These are phyloP conservation scores for Lasiommata megera DNA, from an alignment of 2,888 invertebrate species.

Conservation along the genomic window DNA sequence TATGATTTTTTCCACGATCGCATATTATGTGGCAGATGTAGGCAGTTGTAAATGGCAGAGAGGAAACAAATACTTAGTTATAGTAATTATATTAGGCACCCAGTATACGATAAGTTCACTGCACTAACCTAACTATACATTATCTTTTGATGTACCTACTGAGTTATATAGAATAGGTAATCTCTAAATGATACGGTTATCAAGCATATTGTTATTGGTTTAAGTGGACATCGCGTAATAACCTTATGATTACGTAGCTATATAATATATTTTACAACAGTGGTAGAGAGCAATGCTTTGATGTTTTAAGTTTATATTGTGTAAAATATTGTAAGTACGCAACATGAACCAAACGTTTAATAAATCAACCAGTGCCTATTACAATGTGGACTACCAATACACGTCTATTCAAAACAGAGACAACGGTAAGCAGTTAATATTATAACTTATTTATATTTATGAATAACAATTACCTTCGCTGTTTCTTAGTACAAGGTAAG, in stretches of 20 bases:
- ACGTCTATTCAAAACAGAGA: conserved; percentile 58
- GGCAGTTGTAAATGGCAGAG: too few relatives aligned
- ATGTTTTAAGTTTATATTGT: neutral
- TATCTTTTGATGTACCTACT: too few relatives aligned
- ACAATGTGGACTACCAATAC: conserved; percentile 65
- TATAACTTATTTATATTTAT: neutral
- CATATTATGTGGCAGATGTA: too few relatives aligned
- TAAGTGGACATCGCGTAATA: conserved; percentile 20
- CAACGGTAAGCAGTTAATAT: conserved; percentile 49
- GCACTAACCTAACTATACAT: too few relatives aligned
- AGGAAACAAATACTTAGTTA: too few relatives aligned
- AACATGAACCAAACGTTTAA: conserved; percentile 49
- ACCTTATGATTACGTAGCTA: neutral
- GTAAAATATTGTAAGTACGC: neutral
- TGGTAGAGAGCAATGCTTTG: neutral
- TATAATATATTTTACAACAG: neutral
- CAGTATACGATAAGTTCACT: too few relatives aligned
- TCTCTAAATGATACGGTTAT: conserved; percentile 35
- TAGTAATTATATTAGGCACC: too few relatives aligned
- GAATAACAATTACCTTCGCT: too few relatives aligned
- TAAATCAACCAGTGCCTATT: conserved; percentile 57
- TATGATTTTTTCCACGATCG: too few relatives aligned
- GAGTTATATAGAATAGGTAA: neutral
- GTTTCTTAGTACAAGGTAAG: too few relatives aligned
- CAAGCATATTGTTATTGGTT: conserved; percentile 21